Evolutionary conservation across 1,140 invertebrate species (phyloP).

Genomic region (Zophobas morio): DNA sequence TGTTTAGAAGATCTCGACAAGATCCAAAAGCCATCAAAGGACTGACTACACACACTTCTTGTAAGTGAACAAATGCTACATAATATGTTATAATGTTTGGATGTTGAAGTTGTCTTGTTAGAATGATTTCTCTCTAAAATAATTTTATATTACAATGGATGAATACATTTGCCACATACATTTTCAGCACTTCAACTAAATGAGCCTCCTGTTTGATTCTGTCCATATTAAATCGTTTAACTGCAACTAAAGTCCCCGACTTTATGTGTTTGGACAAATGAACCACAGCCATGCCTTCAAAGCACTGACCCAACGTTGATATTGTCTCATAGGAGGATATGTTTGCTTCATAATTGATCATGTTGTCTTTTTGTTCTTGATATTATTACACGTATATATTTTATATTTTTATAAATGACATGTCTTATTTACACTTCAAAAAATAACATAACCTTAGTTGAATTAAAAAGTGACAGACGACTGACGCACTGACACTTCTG

Average conservation of each 20-base stretch:
- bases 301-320: slow-evolving; percentile 78
- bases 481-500: background rate
- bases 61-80: slow-evolving; percentile 80
- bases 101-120: slow-evolving; percentile 84
- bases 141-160: slow-evolving; percentile 18
- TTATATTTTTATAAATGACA: slow-evolving; percentile 3
- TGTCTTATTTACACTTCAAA: slow-evolving; percentile 1
- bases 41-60: slow-evolving; percentile 83
- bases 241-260: slow-evolving; percentile 78
- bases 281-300: slow-evolving; percentile 77
- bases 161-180: background rate
- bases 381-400: background rate
- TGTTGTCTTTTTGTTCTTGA: background rate
- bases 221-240: slow-evolving; percentile 85
- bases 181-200: slow-evolving; percentile 74
- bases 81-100: slow-evolving; percentile 82
- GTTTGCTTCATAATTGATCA: slow-evolving; percentile 53
- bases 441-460: background rate
- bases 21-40: slow-evolving; percentile 88
- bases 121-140: slow-evolving; percentile 80
- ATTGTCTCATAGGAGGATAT: slow-evolving; percentile 71
- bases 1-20: slow-evolving; percentile 83
- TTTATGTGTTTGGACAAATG: slow-evolving; percentile 79
- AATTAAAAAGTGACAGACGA: background rate
- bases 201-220: slow-evolving; percentile 76